phyloP scores from a whole-genome alignment of 1,140 invertebrate genomes.

The Agrilus planipennis region DNA sequence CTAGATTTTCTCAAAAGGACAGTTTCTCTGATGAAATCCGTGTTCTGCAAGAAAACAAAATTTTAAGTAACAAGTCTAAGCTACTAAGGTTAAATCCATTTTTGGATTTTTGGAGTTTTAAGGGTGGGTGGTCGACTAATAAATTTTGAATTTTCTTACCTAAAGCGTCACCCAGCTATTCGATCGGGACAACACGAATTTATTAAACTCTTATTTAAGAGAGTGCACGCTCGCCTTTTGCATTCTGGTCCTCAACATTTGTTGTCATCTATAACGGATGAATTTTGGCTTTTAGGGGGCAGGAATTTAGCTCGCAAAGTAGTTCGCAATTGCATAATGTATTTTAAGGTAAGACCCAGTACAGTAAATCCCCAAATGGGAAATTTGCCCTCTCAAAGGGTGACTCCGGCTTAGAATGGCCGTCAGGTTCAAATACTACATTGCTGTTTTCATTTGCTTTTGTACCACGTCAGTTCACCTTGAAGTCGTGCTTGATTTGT shows the following conservation, averaged over 20 bases:
- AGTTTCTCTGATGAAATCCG: no score
- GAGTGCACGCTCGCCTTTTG: conserved; percentile 17
- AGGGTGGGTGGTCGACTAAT: conserved; percentile 1
- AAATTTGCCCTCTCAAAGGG: conserved; percentile 8
- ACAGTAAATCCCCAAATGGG: conserved; percentile 11
- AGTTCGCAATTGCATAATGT: background rate
- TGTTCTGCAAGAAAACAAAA: no score
- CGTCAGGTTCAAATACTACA: conserved; percentile 27
- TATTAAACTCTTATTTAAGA: conserved; percentile 7
- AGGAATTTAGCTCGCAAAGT: conserved; percentile 9
- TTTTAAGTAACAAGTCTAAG: no score
- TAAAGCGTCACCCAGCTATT: conserved; percentile 2
- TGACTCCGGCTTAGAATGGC: conserved; percentile 17
- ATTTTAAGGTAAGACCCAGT: conserved; percentile 6
- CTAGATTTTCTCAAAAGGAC: no score
- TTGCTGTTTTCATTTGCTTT: conserved; percentile 28
- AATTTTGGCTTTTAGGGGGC: conserved; percentile 16
- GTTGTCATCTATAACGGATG: background rate
- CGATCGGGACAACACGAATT: background rate
- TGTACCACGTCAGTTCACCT: conserved; percentile 31
- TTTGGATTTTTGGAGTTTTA: conserved; percentile 1
- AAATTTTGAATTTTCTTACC: background rate
- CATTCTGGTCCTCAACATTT: conserved; percentile 13
- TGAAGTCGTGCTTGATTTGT: conserved; percentile 26
- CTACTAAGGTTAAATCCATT: background rate